Conservation (phyloP, 2,888 invertebrate genomes). For the Tetragonula carbonaria region DNA sequence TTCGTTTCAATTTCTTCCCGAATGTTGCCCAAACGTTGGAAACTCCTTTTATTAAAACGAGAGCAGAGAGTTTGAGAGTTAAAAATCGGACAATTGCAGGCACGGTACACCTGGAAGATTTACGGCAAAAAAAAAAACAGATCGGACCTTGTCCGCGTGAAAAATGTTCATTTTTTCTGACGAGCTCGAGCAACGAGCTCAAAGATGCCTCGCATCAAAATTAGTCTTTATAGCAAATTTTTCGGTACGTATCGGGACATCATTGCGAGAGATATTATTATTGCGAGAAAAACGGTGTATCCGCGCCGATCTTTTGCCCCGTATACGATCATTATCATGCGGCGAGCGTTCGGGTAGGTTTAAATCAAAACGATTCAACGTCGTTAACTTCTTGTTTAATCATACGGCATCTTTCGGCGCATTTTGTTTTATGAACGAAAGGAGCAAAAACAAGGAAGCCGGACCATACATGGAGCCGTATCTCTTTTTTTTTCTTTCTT, state of each 20-base stretch:
- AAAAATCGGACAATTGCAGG: too few species aligned
- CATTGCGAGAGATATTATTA: slow-evolving; percentile 26
- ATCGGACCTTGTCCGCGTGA: background rate
- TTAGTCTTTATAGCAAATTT: background rate
- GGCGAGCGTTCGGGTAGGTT: slow-evolving; percentile 10
- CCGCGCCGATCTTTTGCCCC: background rate
- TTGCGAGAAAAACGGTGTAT: background rate
- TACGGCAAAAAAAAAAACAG: background rate
- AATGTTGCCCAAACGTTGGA: too few species aligned
- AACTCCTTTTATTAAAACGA: too few species aligned
- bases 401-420: slow-evolving; percentile 42
- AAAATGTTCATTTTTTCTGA: background rate
- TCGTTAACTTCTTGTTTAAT: slow-evolving; percentile 46
- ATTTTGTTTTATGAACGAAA: slow-evolving; percentile 50
- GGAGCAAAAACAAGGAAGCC: background rate
- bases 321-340: slow-evolving; percentile 18
- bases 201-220: background rate
- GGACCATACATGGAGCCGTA: background rate
- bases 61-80: too few species aligned
- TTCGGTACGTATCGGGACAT: background rate
- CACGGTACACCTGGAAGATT: too few species aligned
- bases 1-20: too few species aligned
- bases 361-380: slow-evolving; percentile 9
- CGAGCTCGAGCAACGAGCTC: background rate
- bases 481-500: too few species aligned